Conservation (phyloP, 2,113 vertebrate genomes). For the Nothocercus nigrocapillus region DNA sequence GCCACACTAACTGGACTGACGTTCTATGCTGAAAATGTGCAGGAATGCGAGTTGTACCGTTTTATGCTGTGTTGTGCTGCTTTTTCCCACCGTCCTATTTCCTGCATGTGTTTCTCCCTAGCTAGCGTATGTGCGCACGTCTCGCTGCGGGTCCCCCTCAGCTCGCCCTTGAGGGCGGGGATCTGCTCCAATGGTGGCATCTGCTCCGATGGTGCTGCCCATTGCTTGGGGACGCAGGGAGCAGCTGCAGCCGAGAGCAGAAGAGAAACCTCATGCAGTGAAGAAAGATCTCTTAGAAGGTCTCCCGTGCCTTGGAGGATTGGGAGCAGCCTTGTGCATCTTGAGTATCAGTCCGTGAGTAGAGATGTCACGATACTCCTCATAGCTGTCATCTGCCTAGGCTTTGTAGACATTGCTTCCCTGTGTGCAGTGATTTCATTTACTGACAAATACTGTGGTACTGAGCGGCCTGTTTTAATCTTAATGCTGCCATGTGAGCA, state of each 20-base stretch:
- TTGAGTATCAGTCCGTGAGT: not conserved
- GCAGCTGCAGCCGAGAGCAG: not conserved
- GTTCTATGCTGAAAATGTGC: not conserved
- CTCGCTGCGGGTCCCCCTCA: not conserved
- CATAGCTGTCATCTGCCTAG: not conserved
- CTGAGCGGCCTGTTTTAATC: not conserved
- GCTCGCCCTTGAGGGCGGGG: fast-evolving
- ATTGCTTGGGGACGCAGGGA: not conserved
- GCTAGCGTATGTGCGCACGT: not conserved
- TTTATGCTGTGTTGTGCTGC: not conserved
- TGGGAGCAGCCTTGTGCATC: not conserved
- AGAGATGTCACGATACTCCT: not conserved
- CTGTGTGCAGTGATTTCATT: not conserved
- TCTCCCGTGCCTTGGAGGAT: not conserved
- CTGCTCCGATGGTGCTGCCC: not conserved
- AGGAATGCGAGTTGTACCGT: not conserved
- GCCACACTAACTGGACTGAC: not conserved
- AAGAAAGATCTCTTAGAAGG: not conserved
- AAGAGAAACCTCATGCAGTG: not conserved
- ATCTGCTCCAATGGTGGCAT: not conserved
- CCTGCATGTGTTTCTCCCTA: not conserved
- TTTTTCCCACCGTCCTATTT: not conserved
- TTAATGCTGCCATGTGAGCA: not conserved
- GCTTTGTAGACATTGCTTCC: not conserved
- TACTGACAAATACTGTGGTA: not conserved